Conservation (phyloP, 23 tunicate species). For the Diplosoma virens region DNA sequence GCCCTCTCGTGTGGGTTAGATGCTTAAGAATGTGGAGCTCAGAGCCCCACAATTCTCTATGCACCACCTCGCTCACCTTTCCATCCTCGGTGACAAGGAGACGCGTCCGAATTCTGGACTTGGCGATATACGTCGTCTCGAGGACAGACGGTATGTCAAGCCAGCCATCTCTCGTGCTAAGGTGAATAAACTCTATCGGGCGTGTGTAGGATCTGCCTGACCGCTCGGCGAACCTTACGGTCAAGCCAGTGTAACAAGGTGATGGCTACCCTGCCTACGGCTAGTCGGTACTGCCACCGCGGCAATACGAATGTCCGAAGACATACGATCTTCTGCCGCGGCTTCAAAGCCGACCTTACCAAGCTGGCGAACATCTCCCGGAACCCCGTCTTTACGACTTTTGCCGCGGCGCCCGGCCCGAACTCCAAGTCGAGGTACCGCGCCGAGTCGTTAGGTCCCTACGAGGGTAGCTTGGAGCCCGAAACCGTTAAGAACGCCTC, state of each 20-base stretch:
- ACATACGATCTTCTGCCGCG: neutral
- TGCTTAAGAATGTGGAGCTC: neutral
- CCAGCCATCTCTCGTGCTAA: neutral
- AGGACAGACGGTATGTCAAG: neutral
- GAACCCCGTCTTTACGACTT: neutral
- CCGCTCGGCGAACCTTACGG: slow-evolving; percentile 1
- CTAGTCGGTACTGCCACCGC: neutral
- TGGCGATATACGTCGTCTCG: neutral
- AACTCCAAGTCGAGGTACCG: slow-evolving; percentile 1
- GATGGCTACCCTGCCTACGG: neutral
- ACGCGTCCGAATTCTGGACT: neutral
- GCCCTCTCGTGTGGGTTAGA: neutral
- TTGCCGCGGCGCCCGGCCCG: neutral
- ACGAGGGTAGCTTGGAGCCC: too few species aligned
- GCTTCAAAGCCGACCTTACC: slow-evolving; percentile 2
- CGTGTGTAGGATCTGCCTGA: too few species aligned
- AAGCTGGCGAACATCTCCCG: neutral
- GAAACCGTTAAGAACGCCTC: too few species aligned
- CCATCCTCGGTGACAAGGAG: neutral
- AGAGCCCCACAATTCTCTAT: neutral
- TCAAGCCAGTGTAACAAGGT: neutral
- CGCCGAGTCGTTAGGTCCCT: neutral
- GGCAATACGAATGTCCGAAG: slow-evolving; percentile 1
- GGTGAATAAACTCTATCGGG: slow-evolving; percentile 1
- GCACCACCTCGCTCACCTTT: neutral